Evolutionary conservation across 2,113 vertebrate genomes (phyloP).

Genomic region (Lepidothrix coronata): DNA sequence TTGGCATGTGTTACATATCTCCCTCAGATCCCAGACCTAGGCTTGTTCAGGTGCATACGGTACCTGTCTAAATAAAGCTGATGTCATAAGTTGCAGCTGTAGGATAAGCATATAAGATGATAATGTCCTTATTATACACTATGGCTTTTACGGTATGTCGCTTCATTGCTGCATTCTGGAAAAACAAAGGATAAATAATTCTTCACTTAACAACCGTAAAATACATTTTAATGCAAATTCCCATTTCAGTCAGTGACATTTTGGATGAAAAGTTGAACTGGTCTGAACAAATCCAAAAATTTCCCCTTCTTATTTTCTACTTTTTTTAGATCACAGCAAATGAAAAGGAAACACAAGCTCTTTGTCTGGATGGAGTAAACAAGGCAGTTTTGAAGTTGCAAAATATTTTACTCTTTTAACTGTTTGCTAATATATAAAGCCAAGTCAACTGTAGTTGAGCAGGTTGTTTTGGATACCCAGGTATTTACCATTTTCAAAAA

Average conservation of each 20-base stretch:
- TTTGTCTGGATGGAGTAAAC: not conserved
- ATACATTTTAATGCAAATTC: not conserved
- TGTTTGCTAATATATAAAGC: not conserved
- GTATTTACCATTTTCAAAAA: not conserved
- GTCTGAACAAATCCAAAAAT: not conserved
- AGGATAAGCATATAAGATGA: not conserved
- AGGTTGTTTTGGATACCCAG: not conserved
- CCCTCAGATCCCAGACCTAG: not conserved
- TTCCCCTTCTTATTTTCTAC: not conserved
- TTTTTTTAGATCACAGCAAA: conserved; percentile 16
- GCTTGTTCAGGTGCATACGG: not conserved
- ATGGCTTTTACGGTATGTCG: not conserved
- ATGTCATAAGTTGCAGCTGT: not conserved
- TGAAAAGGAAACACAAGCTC: not conserved
- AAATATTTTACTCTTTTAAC: not conserved
- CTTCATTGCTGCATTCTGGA: not conserved
- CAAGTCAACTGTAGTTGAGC: not conserved
- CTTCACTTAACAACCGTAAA: not conserved
- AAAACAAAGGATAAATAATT: not conserved
- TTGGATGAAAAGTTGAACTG: not conserved
- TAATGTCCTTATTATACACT: not conserved
- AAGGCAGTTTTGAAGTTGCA: not conserved
- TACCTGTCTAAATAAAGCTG: not conserved
- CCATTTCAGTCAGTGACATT: not conserved
- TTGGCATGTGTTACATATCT: not conserved